These are phyloP conservation scores for Cephalopterus ornatus DNA, from an alignment of 2,113 vertebrate species.

Conservation along the genomic window DNA sequence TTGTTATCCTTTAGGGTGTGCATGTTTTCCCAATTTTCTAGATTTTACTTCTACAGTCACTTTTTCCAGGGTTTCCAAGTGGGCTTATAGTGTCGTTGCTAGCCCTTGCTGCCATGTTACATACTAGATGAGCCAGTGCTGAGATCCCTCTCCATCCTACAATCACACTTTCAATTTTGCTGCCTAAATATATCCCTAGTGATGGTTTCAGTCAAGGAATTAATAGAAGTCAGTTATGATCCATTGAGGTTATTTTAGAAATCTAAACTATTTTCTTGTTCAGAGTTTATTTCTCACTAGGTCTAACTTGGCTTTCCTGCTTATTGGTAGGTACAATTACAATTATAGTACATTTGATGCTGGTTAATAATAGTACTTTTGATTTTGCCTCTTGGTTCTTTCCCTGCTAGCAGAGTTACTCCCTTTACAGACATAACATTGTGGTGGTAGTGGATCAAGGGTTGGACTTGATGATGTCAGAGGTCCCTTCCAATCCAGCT, in stretches of 20 bases:
- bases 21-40: background rate
- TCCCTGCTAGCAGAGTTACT: background rate
- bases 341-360: background rate
- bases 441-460: no score
- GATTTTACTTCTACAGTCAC: background rate
- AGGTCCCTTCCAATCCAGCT: no score
- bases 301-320: background rate
- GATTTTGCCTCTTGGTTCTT: background rate
- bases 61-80: background rate
- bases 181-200: background rate
- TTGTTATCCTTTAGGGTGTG: background rate
- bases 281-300: background rate
- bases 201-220: background rate
- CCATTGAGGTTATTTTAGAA: background rate
- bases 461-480: no score
- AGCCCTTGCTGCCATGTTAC: background rate
- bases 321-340: rapidly evolving
- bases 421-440: background rate
- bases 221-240: background rate
- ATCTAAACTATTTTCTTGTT: background rate
- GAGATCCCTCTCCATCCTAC: background rate
- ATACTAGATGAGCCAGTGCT: background rate
- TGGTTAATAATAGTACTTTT: background rate
- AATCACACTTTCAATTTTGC: background rate
- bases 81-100: background rate